Base-by-base conservation (phyloP, 2,797 vertebrate genomes). In the Acomys russatus region DNA sequence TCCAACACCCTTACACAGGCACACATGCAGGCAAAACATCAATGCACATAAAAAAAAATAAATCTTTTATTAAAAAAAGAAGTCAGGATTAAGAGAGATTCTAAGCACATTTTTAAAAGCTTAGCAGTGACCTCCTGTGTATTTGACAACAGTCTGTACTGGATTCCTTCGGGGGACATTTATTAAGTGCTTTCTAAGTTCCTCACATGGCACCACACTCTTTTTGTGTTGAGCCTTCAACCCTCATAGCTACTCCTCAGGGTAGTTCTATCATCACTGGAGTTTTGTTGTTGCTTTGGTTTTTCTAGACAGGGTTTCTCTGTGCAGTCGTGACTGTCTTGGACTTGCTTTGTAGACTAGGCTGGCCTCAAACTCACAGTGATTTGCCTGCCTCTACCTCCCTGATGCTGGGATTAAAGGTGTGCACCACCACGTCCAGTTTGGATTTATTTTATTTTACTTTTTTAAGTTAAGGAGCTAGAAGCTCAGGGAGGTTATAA, bases 381-480 rank as follows among this genome's bases (percentile, higher is more conserved):
- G 3, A 3, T 44, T 44, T 44, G 44, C 44, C 44, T 44, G 44
- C 44, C 44, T 44, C 44, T 44, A 4, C 44, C 44, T 44, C 44
- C 44, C 44, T 44, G 44, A 44, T 44, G 44, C 44, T 44, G 44
- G 44, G 44, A 44, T 44, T 44, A 44, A 44, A 44, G 44, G 44
- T 4, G 4, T 44, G 44, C 44, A 4, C 44, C 44, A 44, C 44
- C 44, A 44, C 44, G 44, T 44, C 44, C 44, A 4, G 44, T 44
- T 44, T 44, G 44, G 44, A 44, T 44, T 44, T 44, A 44, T 44
- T 44, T 78, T 64, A 35, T 93, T n/a, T 54, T 86, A 35, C 6
- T 83, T 28, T 82, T 94, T 94, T 77, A 88, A 93, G 28, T 51
- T 74, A 78, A 92, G 38, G 35, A 76, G 73, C 51, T 3, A 1